Evolutionary conservation across 2,888 invertebrate genomes (phyloP).

Genomic region (Aphrophora alni): DNA sequence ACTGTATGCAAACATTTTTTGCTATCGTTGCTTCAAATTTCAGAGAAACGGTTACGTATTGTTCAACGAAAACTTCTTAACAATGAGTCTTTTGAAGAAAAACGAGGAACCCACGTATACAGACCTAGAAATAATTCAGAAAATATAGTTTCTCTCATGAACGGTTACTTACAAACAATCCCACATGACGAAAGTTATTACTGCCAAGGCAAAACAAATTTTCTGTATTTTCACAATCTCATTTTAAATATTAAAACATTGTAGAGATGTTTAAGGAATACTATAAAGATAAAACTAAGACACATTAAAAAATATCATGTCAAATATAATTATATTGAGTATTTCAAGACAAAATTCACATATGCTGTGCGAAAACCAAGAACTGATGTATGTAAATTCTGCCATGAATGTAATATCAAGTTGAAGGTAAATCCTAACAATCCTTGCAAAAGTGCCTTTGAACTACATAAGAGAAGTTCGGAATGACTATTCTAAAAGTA

Average conservation of each 20-base stretch:
- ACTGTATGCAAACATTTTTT: background rate
- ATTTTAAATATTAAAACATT: background rate
- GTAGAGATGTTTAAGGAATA: background rate
- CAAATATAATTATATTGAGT: background rate
- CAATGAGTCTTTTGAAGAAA: slow-evolving; percentile 4
- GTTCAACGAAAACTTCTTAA: background rate
- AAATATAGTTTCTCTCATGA: background rate
- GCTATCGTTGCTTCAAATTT: background rate
- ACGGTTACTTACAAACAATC: background rate
- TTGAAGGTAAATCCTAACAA: background rate
- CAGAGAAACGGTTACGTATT: background rate
- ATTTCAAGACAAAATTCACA: background rate
- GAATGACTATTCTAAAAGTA: background rate
- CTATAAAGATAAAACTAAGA: background rate
- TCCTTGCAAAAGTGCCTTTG: background rate
- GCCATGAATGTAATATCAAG: background rate
- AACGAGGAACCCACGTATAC: background rate
- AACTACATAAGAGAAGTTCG: background rate
- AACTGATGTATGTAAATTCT: background rate
- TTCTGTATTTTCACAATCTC: background rate
- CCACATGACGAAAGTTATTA: slow-evolving; percentile 7
- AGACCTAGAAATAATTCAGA: background rate
- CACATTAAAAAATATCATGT: background rate
- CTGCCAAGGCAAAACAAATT: background rate
- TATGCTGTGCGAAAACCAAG: background rate